Base-by-base conservation (phyloP, 1,140 invertebrate genomes). In the Bathynomus jamesi region DNA sequence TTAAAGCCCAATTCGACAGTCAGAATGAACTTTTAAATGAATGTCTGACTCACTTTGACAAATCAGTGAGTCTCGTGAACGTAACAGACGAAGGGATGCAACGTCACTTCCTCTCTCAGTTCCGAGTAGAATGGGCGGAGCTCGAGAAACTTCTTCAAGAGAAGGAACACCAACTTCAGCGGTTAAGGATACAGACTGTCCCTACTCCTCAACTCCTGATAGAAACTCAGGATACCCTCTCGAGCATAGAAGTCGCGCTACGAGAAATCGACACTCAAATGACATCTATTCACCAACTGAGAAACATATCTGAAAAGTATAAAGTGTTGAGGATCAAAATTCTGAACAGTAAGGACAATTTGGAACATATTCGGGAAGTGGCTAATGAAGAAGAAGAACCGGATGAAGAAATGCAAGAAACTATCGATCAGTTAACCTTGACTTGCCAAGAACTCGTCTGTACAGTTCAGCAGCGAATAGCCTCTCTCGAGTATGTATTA, bases 1-100 rank as follows among this genome's bases (percentile, higher is more conserved):
- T 94, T 46, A 93, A 92, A 82, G 91, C 91, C 0, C 90, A 93
- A 78, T 90, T 91, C 78, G 91, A 93, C 84, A 87, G 92, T n/a
- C 87, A 93, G 79, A 92, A 91, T 76, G 89, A 88, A 65, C 85
- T 91, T 28, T 85, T 87, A 65, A 88, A 88, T 66, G 90, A 93
- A 78, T 87, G 88, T 0, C 86, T 86, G 25, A 83, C 86, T 25
- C 87, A 88, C 67, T 89, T 93, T 78, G 90, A 93, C 75, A 88
- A 89, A 74, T 88, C 91, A 0, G 80, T 94, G 66, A 85, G 88
- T 81, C 88, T 91, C 7, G 84, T 94, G 11, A 89, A 90, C 0
- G 82, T 93, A 28, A 87, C 89, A 2, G 91, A 94, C 79, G 91
- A 93, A 81, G 89, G 89, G 85, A 79, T 89, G 0, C 91, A 93